These are phyloP conservation scores for Hydrolagus colliei DNA, from an alignment of 2,797 vertebrate genomes.

Conservation along the genomic window DNA sequence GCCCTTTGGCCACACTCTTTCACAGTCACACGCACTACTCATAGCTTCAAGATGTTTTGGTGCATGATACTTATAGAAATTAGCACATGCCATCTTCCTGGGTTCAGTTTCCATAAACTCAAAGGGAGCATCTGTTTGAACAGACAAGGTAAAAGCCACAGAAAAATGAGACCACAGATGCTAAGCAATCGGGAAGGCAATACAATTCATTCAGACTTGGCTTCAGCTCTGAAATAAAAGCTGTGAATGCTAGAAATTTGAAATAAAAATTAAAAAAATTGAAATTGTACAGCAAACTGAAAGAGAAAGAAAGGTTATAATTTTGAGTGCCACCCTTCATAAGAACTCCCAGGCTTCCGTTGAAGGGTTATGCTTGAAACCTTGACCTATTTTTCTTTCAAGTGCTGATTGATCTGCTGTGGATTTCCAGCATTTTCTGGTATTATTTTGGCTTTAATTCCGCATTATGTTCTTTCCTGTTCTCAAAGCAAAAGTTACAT, in stretches of 20 bases:
- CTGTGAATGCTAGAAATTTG: too few relatives aligned
- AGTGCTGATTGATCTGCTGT: too few relatives aligned
- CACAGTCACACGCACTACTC: too few relatives aligned
- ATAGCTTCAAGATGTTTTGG: not conserved
- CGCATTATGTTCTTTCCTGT: not conserved
- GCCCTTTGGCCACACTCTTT: not conserved
- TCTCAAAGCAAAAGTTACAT: not conserved
- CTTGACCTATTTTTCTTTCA: too few relatives aligned
- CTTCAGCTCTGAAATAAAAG: not conserved
- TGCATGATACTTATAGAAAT: not conserved
- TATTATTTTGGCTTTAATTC: not conserved
- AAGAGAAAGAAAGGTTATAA: too few relatives aligned
- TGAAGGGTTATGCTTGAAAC: too few relatives aligned
- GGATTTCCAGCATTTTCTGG: too few relatives aligned
- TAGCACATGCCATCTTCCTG: not conserved
- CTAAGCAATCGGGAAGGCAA: conserved; percentile 7
- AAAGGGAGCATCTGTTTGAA: not conserved
- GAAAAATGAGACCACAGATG: not conserved
- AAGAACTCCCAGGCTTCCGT: too few relatives aligned
- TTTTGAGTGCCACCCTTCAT: too few relatives aligned
- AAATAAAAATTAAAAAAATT: too few relatives aligned
- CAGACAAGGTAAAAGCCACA: not conserved
- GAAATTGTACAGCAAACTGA: too few relatives aligned
- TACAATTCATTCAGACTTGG: not conserved
- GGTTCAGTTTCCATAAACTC: not conserved